phyloP scores from a whole-genome alignment of 92 coral and sea anemone genomes.

The Actinernus sp. region DNA sequence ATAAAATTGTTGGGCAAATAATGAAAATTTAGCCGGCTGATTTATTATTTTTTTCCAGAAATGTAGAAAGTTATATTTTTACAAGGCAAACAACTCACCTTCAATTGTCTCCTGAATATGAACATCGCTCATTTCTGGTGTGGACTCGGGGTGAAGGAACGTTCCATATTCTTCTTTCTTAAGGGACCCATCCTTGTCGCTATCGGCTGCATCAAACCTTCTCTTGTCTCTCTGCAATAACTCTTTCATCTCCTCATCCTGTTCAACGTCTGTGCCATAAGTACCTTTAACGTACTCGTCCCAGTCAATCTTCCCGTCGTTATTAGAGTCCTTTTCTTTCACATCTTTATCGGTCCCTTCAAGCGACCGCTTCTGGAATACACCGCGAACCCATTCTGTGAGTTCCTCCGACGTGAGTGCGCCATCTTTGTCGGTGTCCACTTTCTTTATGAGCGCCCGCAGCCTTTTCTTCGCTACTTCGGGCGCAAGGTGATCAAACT shows the following conservation, averaged over 20 bases:
- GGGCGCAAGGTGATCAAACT: conserved; percentile 89
- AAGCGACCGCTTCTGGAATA: conserved; percentile 74
- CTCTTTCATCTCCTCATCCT: conserved; percentile 78
- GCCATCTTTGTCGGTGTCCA: conserved; percentile 85
- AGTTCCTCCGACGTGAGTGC: conserved; percentile 82
- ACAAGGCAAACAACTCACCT: conserved; percentile 57
- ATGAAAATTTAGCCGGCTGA: neutral
- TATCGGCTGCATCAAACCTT: conserved; percentile 90
- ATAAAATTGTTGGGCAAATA: too few species aligned
- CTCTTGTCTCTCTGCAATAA: conserved; percentile 75
- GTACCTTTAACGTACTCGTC: conserved; percentile 78
- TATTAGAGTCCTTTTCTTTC: conserved; percentile 77
- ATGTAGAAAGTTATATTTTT: neutral
- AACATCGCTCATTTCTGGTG: conserved; percentile 91
- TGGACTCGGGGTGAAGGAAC: conserved; percentile 93
- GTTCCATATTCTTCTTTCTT: conserved; percentile 65
- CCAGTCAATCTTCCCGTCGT: conserved; percentile 85
- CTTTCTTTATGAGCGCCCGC: conserved; percentile 59
- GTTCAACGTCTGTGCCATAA: conserved; percentile 75
- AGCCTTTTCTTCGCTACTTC: conserved; percentile 94
- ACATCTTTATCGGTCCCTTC: conserved; percentile 85
- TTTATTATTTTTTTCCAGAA: neutral
- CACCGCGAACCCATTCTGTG: conserved; percentile 86
- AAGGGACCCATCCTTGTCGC: conserved; percentile 81
- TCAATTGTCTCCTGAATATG: conserved; percentile 91